Evolutionary conservation across 92 coral and sea anemone genomes (phyloP), one percentile per base, ranked within the genome.

Genomic region (Bergia sp.): DNA sequence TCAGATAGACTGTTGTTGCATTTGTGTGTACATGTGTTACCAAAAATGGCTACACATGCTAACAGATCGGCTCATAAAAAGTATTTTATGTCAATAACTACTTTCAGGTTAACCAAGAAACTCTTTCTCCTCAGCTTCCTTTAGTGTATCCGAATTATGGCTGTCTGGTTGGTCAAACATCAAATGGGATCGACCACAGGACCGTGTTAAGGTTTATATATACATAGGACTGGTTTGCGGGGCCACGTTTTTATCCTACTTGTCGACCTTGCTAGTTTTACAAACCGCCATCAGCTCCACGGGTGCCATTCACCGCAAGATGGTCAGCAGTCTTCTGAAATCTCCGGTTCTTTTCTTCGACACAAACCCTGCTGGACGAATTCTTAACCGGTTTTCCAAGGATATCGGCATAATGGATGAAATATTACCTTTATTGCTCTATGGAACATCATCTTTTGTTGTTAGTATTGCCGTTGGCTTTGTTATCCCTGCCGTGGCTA

Each of bases 131-230:
- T 53, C 41, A 81, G 85, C 47, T 81, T 81, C 85, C 21, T 81
- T 55, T 16, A 61, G 42, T 11, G 45, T 81, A 37, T 73, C 85
- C 37, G 85, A 57, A 13, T 12, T 81, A 16, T 81, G 85, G 85
- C 45, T 81, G 47, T 81, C 85, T 37, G 73, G 49, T 55, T 81
- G 85, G 85, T 81, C 85, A 61, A 81, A 58, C 72, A 37, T 81
- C 72, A 13, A 13, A 37, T 80, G 72, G 85, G 29, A 4, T 57
- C 50, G 49, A 0, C 85, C 73, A 9, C 85, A 81, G 4, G 73
- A 4, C 72, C 71, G 50, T 37, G 69, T 81, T 15, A 76, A 76
- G 20, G 36, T 76, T 76, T 72, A 67, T 23, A 37, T 29, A 23
- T 73, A 73, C 78, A 38, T 73, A 5, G 78, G 78, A 15, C 11